Percentiles rank a stretch among this genome's conserved stretches.
Evolutionary conservation across 53 echinoderm and acorn worm species (phyloP).

Genomic region (Actinopyga echinites): DNA sequence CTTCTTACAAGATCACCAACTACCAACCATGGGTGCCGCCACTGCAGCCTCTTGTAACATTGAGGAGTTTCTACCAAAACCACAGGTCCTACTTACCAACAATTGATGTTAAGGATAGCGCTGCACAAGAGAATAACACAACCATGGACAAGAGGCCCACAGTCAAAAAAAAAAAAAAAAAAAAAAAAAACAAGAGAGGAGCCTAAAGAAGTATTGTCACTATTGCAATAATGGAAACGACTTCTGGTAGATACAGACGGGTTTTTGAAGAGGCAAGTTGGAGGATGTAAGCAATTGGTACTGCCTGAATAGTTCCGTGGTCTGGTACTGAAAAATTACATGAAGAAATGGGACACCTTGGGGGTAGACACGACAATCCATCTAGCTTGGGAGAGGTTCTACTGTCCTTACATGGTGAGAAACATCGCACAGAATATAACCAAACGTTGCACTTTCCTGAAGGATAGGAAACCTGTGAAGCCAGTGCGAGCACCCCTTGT

Average conservation of each 20-base stretch:
- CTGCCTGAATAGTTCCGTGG: no score
- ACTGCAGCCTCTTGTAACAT: neutral
- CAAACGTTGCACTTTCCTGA: no score
- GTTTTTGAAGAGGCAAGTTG: no score
- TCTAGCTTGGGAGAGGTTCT: no score
- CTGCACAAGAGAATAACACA: neutral
- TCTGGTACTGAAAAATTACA: no score
- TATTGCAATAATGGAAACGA: constrained; percentile 48
- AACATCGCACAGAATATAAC: no score
- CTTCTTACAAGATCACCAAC: neutral
- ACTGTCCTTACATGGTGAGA: neutral
- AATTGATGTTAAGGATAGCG: neutral
- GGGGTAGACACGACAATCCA: no score
- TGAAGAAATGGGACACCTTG: no score
- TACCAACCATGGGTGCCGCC: neutral
- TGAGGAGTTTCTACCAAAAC: neutral
- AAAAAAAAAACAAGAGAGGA: no score
- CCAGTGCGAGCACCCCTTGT: neutral
- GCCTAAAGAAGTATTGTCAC: neutral
- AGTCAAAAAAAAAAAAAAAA: no score
- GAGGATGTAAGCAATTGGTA: no score
- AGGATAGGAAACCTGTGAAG: no score
- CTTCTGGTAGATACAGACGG: neutral
- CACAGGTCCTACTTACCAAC: neutral
- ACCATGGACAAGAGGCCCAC: neutral